Conservation (phyloP, 2,113 vertebrate species). For the Caranx melampygus region DNA sequence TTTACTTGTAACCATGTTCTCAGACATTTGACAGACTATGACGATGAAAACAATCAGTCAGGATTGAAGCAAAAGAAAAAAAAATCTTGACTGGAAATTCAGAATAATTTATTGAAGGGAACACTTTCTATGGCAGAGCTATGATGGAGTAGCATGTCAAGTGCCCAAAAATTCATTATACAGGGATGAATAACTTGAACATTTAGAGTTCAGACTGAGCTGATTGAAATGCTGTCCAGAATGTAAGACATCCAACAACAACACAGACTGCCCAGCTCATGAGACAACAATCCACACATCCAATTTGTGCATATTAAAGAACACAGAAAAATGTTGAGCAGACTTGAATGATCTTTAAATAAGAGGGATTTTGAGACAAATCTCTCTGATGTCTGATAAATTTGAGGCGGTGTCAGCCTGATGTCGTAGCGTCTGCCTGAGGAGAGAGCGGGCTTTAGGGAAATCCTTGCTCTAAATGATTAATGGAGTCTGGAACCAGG, state of each 20-base stretch:
- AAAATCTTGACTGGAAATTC: slow-evolving; percentile 17
- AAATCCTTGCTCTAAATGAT: slow-evolving; percentile 70
- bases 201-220: slow-evolving; percentile 17
- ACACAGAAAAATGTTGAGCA: slow-evolving; percentile 13
- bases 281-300: slow-evolving; percentile 4
- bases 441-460: slow-evolving; percentile 59
- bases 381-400: slow-evolving; percentile 52
- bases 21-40: background rate
- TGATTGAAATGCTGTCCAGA: slow-evolving; percentile 16
- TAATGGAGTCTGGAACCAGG: slow-evolving; percentile 62
- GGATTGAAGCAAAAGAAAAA: background rate
- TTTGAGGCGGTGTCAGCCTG: slow-evolving; percentile 43
- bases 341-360: slow-evolving; percentile 27
- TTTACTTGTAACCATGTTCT: background rate
- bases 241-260: slow-evolving; percentile 26
- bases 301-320: slow-evolving; percentile 12
- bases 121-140: background rate
- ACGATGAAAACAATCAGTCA: background rate
- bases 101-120: background rate
- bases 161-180: slow-evolving; percentile 8
- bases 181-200: slow-evolving; percentile 14
- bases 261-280: slow-evolving; percentile 16
- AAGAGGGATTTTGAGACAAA: slow-evolving; percentile 25
- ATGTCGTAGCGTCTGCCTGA: slow-evolving; percentile 57
- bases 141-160: background rate